Evolutionary conservation across 2,113 vertebrate species (phyloP).

Genomic region (Chunga burmeisteri): DNA sequence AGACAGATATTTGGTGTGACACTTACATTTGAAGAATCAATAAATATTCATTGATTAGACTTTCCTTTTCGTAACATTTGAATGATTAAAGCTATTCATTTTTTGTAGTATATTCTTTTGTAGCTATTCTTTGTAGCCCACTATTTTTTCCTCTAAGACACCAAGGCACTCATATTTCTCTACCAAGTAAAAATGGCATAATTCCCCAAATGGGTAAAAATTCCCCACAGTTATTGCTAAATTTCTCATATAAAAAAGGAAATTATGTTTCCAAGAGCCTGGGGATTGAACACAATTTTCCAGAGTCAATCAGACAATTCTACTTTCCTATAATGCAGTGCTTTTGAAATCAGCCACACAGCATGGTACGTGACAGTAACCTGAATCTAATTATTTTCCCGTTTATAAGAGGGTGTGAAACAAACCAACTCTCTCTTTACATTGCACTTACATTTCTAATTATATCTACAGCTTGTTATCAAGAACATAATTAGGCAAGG

Average conservation of each 20-base stretch:
- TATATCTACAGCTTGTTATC: not conserved
- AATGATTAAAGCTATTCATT: not conserved
- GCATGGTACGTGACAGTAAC: not conserved
- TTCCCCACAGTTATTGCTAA: not conserved
- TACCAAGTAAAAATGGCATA: not conserved
- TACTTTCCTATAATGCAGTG: not conserved
- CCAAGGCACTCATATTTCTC: not conserved
- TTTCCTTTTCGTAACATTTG: not conserved
- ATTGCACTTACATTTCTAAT: not conserved
- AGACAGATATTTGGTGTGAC: not conserved
- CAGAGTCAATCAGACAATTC: not conserved
- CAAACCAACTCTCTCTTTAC: not conserved
- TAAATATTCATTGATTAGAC: not conserved
- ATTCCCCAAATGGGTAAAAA: slow-evolving; percentile 14
- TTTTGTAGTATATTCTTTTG: too few species aligned
- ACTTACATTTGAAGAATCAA: not conserved
- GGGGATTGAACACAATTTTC: slow-evolving; percentile 25
- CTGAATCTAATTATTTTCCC: slow-evolving; percentile 15
- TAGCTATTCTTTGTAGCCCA: not conserved
- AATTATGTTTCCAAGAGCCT: slow-evolving; percentile 1
- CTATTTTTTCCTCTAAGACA: not conserved
- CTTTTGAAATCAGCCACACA: not conserved
- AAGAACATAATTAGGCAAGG: not conserved
- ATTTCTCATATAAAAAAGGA: slow-evolving; percentile 2
- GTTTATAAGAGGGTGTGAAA: not conserved